Conservation (phyloP, 2,888 invertebrate genomes). For the Epirrhoe tristata region DNA sequence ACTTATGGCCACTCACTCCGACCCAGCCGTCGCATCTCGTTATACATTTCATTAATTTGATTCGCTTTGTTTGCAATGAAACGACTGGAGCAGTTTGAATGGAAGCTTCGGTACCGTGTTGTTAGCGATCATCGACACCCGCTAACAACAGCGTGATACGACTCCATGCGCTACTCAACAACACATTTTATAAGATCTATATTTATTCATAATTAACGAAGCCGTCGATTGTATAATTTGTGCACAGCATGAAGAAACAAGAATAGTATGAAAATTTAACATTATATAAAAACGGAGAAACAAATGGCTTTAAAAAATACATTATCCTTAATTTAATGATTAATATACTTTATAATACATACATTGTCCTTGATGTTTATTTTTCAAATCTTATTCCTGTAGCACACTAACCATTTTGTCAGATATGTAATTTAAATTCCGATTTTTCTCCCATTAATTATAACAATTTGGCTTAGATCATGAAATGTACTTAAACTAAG, state of each 20-base stretch:
- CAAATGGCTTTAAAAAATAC: slow-evolving; percentile 83
- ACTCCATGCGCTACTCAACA: slow-evolving; percentile 73
- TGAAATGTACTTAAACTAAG: slow-evolving; percentile 72
- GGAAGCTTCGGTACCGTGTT: slow-evolving; percentile 45
- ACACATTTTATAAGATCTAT: slow-evolving; percentile 67
- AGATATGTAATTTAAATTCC: slow-evolving; percentile 86
- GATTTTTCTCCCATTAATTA: slow-evolving; percentile 81
- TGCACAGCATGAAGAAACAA: slow-evolving; percentile 80
- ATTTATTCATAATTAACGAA: slow-evolving; percentile 62
- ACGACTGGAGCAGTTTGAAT: slow-evolving; percentile 24
- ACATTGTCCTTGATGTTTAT: slow-evolving; percentile 82
- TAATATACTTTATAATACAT: slow-evolving; percentile 82
- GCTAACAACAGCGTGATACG: slow-evolving; percentile 58
- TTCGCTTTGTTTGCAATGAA: not conserved
- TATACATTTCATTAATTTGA: slow-evolving; percentile 5
- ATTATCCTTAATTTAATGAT: slow-evolving; percentile 82
- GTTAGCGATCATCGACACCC: slow-evolving; percentile 51
- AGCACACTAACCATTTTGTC: slow-evolving; percentile 86
- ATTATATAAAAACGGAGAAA: slow-evolving; percentile 82
- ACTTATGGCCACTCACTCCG: slow-evolving; percentile 29
- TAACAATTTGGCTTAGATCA: slow-evolving; percentile 80
- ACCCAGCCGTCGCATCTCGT: slow-evolving; percentile 23
- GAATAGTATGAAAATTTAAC: slow-evolving; percentile 76
- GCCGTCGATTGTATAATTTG: slow-evolving; percentile 74
- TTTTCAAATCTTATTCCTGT: slow-evolving; percentile 78